Evolutionary conservation across 1,140 invertebrate species (phyloP), one percentile per base, ranked within the genome.

Genomic region (Bombus waltoni): DNA sequence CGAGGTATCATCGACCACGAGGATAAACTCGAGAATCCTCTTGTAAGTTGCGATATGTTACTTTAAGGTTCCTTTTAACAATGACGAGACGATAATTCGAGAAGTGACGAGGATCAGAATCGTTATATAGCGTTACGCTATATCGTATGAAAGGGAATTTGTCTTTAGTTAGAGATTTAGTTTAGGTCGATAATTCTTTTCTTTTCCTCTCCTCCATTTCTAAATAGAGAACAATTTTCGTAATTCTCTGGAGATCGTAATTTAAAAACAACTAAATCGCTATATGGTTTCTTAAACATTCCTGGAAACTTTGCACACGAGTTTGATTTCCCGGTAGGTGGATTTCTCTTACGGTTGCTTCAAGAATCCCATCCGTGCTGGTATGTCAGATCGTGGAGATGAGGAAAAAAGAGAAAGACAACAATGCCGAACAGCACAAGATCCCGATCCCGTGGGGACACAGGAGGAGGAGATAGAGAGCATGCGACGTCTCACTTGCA

Each of bases 401-500:
- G 28, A 18, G 13, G 70, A 9, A 18, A 72, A 72, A 72, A 32
- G 18, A 42, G 11, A 15, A 38, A 28, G 73, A 81, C 40, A 81
- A 72, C 15, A 59, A 73, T 59, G 72, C 9, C 28, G 80, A 44
- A 18, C 70, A 65, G 40, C 38, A 44, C 80, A 44, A 38, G 53
- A 65, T 8, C 9, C 8, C 22, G 9, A 59, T 81, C 70, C 53
- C 70, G 22, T 9, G n/a, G 40, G 80, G 35, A 74, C 65, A 59
- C 38, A 35, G 40, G 22, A 32, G 18, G 53, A 74, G 25, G 32
- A 35, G 53, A 81, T 47, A n/a, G 18, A 38, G 44, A 11, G 65
- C 22, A 40, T 62, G 32, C n/a, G 47, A 71, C 35, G 44, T 71
- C 68, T 57, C 38, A 28, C 68, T 81, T 25, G 35, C 68, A 81